These are phyloP conservation scores for Caenorhabditis tropicalis DNA, from an alignment of 1,140 invertebrate genomes.

Conservation along the genomic window DNA sequence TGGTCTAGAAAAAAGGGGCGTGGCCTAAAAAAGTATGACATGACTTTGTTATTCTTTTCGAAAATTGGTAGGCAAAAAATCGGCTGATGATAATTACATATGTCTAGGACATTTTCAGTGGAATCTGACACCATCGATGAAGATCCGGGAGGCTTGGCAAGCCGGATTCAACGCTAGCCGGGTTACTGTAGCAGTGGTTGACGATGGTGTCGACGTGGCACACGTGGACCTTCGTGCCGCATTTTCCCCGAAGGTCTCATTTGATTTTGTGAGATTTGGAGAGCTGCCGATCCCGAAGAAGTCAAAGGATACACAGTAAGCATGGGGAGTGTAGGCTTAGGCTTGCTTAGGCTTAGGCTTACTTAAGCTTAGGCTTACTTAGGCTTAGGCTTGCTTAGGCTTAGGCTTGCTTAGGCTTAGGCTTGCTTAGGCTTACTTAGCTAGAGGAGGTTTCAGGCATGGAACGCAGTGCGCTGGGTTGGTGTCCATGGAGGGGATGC, in stretches of 20 bases:
- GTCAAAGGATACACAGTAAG: background rate
- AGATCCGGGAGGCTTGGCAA: slow-evolving; percentile 4
- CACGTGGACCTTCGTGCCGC: slow-evolving; percentile 2
- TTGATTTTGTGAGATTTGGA: slow-evolving; percentile 10
- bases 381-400: no score
- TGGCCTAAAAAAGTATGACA: background rate
- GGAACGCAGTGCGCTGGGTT: slow-evolving; percentile 12
- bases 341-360: no score
- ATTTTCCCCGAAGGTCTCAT: background rate
- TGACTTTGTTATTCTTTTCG: background rate
- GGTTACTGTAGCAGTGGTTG: slow-evolving; percentile 26
- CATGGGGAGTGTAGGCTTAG: no score
- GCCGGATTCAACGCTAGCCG: slow-evolving; percentile 5
- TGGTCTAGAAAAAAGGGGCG: background rate
- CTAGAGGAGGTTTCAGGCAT: no score
- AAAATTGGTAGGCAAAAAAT: background rate
- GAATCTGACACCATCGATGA: background rate
- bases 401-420: no score
- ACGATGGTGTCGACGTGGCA: background rate
- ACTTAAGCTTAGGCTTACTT: no score
- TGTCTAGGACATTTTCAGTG: slow-evolving; percentile 35
- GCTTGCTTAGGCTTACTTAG: no score
- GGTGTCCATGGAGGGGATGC: background rate
- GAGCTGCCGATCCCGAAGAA: background rate
- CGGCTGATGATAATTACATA: no score